Evolutionary conservation across 2,113 vertebrate genomes (phyloP), one percentile per base, ranked within the genome.

Genomic region (Phalacrocorax carbo): DNA sequence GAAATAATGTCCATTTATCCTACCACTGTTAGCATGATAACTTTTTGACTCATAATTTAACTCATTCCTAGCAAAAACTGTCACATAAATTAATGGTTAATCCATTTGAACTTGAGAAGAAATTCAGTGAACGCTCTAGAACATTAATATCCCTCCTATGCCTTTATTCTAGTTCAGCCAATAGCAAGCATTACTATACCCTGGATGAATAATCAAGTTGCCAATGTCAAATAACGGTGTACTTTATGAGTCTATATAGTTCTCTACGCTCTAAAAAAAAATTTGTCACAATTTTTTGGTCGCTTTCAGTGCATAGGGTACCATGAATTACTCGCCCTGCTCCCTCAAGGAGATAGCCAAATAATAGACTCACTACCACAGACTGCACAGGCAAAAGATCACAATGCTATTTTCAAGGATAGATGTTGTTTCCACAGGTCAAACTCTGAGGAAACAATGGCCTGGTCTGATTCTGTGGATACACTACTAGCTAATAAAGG

Each of bases 361-460:
- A 13, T 22, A 46, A 4, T 3, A 87, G 44, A 62, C 13, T 15
- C 86, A 82, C 73, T 70, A 90, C 80, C 64, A 68, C 17, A 72
- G 81, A 92, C 84, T 94, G 88, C 71, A 90, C 85, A 93, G 96
- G 98, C 97, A 96, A 98, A 98, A 98, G 98, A 98, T 98, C 98
- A 98, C 94, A 96, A 98, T 98, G 98, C 97, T 99, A 98, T 99
- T 99, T 99, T 99, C 99, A 99, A 98, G 99, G 98, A 97, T 96
- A 99, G 99, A 96, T 99, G 99, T 97, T 99, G 98, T 99, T 99
- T 99, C 97, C 96, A 98, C 98, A 99, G 99, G 98, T 98, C 99
- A 94, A 89, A 98, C 1, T 15, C 98, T 54, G 98, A 94, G 54
- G 98, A 99, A 92, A 90, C 97, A 93, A 96, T 98, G 96, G 96